These are phyloP conservation scores for Acropternis orthonyx DNA, from an alignment of 2,797 vertebrate genomes.

Conservation along the genomic window DNA sequence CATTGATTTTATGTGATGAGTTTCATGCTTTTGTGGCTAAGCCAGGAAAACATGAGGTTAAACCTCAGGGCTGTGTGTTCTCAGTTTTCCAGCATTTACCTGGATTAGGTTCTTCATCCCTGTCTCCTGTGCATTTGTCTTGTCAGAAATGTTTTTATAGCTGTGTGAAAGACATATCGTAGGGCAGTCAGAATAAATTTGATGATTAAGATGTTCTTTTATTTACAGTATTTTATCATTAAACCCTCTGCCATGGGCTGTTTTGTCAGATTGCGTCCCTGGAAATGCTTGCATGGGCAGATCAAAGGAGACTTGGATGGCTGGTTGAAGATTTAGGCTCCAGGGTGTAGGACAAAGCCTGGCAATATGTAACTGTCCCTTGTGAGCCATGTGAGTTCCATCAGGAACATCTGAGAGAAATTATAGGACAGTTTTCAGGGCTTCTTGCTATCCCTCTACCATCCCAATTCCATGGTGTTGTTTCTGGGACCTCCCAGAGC, in stretches of 20 bases:
- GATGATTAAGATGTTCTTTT: not conserved
- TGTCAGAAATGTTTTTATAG: not conserved
- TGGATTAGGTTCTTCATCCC: not conserved
- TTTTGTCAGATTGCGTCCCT: not conserved
- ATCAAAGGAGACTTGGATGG: not conserved
- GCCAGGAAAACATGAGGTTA: not conserved
- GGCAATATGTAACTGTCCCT: not conserved
- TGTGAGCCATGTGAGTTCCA: accelerated
- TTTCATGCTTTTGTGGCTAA: not conserved
- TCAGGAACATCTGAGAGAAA: not conserved
- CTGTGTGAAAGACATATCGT: accelerated
- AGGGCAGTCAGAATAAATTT: not conserved
- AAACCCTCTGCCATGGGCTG: not conserved
- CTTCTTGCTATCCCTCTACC: not conserved
- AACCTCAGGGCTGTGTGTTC: not conserved
- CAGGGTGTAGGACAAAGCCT: not conserved
- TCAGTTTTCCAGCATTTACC: not conserved
- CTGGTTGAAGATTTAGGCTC: not conserved
- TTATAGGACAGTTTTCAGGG: not conserved
- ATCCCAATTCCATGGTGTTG: not conserved
- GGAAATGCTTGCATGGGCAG: not conserved
- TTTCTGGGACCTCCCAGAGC: not conserved
- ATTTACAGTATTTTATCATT: not conserved
- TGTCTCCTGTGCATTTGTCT: not conserved
- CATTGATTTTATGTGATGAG: not conserved